A percentile compares a stretch with the other conserved stretches of the same genome.
Conservation (phyloP, 1,140 invertebrate genomes). For the Drosophila persimilis region DNA sequence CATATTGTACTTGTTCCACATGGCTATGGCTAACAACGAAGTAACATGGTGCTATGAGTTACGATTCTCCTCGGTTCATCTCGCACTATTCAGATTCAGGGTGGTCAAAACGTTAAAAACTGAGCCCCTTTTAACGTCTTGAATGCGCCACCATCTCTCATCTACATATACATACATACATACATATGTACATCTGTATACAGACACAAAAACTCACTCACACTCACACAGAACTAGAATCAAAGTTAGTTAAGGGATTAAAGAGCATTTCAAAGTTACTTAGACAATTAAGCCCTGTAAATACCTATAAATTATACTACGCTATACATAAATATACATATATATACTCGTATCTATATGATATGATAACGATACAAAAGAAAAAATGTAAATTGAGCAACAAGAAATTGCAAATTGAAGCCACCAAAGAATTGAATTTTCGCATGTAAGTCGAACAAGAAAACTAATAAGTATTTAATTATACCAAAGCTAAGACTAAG, state of each 20-base stretch:
- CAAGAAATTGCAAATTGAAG: conserved; percentile 75
- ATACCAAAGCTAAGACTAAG: conserved; percentile 55
- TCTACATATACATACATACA: conserved; percentile 12
- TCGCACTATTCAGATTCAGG: conserved; percentile 17
- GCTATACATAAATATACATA: conserved; percentile 35
- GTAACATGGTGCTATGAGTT: conserved; percentile 81
- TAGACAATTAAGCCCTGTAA: conserved; percentile 54
- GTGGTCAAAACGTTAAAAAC: conserved; percentile 77
- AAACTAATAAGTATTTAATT: conserved; percentile 60
- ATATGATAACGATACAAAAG: conserved; percentile 29
- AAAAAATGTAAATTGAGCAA: conserved; percentile 72
- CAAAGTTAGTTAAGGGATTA: conserved; percentile 28
- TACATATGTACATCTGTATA: conserved; percentile 4
- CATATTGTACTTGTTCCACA: conserved; percentile 26
- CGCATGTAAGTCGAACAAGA: conserved; percentile 68
- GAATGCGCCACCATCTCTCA: conserved; percentile 35
- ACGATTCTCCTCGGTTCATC: conserved; percentile 42
- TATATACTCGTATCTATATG: conserved; percentile 8
- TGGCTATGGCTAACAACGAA: conserved; percentile 74
- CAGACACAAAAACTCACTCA: conserved; percentile 4
- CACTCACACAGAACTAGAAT: conserved; percentile 30
- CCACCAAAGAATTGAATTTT: conserved; percentile 82
- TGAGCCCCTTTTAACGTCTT: conserved; percentile 81
- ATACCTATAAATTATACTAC: conserved; percentile 52
- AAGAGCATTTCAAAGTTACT: conserved; percentile 47